phyloP scores from a whole-genome alignment of 2,797 vertebrate species.

The Ceryle rudis region DNA sequence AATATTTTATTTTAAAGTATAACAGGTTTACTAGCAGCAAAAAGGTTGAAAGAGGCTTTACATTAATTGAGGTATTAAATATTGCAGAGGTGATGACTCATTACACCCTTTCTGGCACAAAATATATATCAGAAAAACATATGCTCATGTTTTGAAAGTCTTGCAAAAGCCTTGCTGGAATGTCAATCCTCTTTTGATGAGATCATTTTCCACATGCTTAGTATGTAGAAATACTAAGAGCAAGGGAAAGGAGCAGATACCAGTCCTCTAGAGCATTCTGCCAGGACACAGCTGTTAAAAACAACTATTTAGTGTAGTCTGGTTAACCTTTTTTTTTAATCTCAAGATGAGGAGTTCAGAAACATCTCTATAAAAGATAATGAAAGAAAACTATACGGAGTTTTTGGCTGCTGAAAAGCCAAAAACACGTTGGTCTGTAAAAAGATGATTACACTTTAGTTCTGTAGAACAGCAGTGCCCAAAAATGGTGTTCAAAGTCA shows the following conservation, averaged over 20 bases:
- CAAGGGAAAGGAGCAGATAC: conserved; percentile 16
- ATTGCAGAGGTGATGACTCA: conserved; percentile 50
- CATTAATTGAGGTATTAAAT: conserved; percentile 50
- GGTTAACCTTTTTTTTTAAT: conserved; percentile 15
- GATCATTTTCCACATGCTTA: conserved; percentile 12
- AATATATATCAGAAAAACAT: conserved; percentile 43
- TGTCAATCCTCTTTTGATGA: conserved; percentile 33
- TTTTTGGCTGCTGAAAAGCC: not conserved
- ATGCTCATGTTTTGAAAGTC: conserved; percentile 37
- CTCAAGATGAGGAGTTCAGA: not conserved
- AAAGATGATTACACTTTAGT: not conserved
- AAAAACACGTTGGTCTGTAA: not conserved
- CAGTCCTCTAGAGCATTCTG: not conserved
- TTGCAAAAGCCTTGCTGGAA: conserved; percentile 19
- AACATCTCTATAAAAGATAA: not conserved
- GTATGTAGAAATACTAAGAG: not conserved
- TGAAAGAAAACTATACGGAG: not conserved
- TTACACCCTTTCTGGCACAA: conserved; percentile 52
- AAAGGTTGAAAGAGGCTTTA: conserved; percentile 43
- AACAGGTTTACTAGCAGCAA: conserved; percentile 51
- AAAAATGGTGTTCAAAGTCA: not conserved
- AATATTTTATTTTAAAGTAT: conserved; percentile 37
- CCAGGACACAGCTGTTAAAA: not conserved
- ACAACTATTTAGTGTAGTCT: not conserved
- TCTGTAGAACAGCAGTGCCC: not conserved